Conservation (phyloP, 2,888 invertebrate genomes). For the Torymus auratus region DNA sequence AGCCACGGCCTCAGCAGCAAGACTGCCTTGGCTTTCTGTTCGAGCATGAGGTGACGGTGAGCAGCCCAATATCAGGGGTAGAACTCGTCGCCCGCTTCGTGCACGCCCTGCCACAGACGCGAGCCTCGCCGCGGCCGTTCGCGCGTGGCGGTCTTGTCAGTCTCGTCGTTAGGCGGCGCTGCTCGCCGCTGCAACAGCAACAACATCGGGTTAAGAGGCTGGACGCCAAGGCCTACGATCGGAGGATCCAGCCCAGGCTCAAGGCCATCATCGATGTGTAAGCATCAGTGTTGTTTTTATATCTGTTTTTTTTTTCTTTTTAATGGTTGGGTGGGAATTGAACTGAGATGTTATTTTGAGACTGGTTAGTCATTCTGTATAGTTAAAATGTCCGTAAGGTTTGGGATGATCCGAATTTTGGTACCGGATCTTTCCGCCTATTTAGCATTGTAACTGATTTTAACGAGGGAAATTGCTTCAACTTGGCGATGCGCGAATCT, state of each 20-base stretch:
- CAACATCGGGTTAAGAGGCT: conserved; percentile 38
- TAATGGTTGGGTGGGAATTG: too few species aligned
- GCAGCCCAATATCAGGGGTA: conserved; percentile 62
- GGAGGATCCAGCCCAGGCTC: conserved; percentile 17
- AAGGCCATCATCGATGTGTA: conserved; percentile 40
- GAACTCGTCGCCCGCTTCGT: conserved; percentile 68
- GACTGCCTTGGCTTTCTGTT: conserved; percentile 54
- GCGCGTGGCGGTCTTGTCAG: conserved; percentile 67
- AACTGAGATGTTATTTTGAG: too few species aligned
- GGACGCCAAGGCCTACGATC: not conserved
- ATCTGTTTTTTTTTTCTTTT: not conserved
- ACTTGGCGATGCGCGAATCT: too few species aligned
- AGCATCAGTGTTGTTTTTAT: conserved; percentile 21
- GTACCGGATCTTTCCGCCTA: too few species aligned
- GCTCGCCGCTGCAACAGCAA: not conserved
- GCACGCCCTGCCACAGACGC: conserved; percentile 63
- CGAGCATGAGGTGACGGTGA: conserved; percentile 68
- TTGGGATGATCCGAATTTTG: too few species aligned
- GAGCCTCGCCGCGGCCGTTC: conserved; percentile 48
- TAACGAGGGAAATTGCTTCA: too few species aligned
- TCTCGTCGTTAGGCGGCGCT: conserved; percentile 63
- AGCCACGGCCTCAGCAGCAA: conserved; percentile 30
- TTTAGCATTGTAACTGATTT: too few species aligned
- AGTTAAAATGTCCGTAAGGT: too few species aligned
- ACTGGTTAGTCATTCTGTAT: too few species aligned